These are phyloP conservation scores for Acanthococcus lagerstroemiae DNA, from an alignment of 2,888 invertebrate species.

Conservation along the genomic window DNA sequence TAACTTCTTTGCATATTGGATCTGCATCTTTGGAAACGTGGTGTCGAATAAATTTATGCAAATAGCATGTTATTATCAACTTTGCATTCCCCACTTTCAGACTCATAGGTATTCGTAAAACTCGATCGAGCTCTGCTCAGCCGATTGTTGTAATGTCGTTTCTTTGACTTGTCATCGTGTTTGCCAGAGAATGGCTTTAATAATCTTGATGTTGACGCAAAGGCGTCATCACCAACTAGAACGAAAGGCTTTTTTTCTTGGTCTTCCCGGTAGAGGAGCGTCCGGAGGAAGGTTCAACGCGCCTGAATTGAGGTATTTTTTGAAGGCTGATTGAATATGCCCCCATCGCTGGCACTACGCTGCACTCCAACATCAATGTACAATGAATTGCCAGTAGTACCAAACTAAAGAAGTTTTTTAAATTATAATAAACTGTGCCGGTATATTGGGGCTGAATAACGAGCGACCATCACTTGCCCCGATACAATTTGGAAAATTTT, in stretches of 20 bases:
- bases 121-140: not conserved
- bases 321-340: not conserved
- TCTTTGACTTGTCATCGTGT: not conserved
- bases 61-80: not conserved
- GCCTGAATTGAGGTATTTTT: not conserved
- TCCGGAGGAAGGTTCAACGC: not conserved
- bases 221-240: not conserved
- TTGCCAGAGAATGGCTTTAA: not conserved
- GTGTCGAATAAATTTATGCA: not conserved
- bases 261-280: not conserved
- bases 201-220: not conserved
- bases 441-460: not conserved
- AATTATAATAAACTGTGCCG: not conserved
- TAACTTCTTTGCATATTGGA: not conserved
- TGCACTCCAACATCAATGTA: not conserved
- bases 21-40: not conserved
- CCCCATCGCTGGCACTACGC: not conserved
- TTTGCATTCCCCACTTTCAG: not conserved
- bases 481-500: not conserved
- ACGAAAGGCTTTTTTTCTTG: not conserved
- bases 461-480: not conserved
- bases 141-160: not conserved
- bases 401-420: not conserved
- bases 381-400: not conserved
- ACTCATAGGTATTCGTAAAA: not conserved